phyloP scores from a whole-genome alignment of 1,140 invertebrate genomes.

The Drosophila micromelanica region DNA sequence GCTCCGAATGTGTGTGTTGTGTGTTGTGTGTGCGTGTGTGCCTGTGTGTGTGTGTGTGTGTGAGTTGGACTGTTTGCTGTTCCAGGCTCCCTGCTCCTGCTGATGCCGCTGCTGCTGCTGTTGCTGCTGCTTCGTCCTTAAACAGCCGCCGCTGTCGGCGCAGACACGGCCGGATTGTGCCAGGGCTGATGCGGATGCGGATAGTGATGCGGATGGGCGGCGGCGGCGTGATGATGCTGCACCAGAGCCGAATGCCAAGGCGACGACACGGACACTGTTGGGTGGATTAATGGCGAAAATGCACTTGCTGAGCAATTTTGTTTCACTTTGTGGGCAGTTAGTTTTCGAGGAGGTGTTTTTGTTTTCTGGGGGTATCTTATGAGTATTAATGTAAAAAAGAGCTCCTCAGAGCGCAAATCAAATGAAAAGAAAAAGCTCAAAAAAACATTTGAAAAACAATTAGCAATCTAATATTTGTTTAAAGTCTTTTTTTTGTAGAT shows the following conservation, averaged over 20 bases:
- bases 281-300: constrained; percentile 84
- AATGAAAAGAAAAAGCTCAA: background rate
- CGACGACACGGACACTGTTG: constrained; percentile 84
- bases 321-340: constrained; percentile 60
- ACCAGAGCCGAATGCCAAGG: constrained; percentile 84
- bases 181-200: constrained; percentile 83
- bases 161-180: constrained; percentile 82
- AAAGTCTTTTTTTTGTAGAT: background rate
- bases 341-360: constrained; percentile 16
- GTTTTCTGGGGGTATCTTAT: background rate
- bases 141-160: constrained; percentile 80
- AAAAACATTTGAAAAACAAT: background rate
- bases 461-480: background rate
- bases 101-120: constrained; percentile 4
- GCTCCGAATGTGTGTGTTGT: background rate
- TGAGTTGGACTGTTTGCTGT: background rate
- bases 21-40: background rate
- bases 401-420: background rate
- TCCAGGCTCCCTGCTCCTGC: background rate
- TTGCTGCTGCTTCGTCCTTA: constrained; percentile 37
- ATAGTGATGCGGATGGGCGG: constrained; percentile 78
- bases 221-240: constrained; percentile 75
- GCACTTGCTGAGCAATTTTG: constrained; percentile 82
- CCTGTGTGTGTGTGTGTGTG: background rate
- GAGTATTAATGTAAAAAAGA: background rate